These are phyloP conservation scores for Benitochromis conjunctus DNA, from an alignment of 2,113 vertebrate genomes.

Conservation along the genomic window DNA sequence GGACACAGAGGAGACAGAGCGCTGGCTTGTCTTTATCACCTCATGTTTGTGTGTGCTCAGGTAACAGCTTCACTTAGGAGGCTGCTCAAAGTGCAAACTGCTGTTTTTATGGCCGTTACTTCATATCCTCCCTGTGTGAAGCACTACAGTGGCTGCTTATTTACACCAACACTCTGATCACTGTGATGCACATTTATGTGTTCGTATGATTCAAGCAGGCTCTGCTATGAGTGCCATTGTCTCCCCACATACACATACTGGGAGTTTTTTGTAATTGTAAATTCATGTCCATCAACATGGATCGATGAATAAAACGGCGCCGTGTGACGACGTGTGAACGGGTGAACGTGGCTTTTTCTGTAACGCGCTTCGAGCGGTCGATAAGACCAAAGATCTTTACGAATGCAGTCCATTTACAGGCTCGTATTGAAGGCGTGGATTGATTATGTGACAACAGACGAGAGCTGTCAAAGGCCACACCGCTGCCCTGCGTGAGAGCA, in stretches of 20 bases:
- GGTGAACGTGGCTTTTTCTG: background rate
- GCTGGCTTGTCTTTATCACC: background rate
- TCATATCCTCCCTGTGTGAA: background rate
- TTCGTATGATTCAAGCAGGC: background rate
- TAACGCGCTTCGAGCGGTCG: background rate
- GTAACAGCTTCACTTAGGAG: background rate
- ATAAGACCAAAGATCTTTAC: background rate
- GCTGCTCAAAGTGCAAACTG: background rate
- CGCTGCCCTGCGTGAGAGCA: background rate
- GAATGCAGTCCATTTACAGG: background rate
- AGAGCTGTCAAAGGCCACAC: background rate
- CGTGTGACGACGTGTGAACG: background rate
- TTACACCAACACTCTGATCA: background rate
- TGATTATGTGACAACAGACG: background rate
- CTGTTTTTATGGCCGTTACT: background rate
- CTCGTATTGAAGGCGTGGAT: background rate
- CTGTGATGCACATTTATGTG: background rate
- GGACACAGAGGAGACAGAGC: background rate
- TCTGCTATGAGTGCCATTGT: background rate
- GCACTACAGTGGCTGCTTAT: fast-evolving
- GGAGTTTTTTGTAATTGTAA: background rate
- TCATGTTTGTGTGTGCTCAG: background rate
- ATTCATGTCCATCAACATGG: background rate
- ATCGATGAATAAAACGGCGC: background rate
- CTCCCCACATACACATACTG: background rate